A percentile compares a stretch with the other conserved stretches of the same genome.
Evolutionary conservation across 1,140 invertebrate genomes (phyloP).

Genomic region (Ephestia elutella): DNA sequence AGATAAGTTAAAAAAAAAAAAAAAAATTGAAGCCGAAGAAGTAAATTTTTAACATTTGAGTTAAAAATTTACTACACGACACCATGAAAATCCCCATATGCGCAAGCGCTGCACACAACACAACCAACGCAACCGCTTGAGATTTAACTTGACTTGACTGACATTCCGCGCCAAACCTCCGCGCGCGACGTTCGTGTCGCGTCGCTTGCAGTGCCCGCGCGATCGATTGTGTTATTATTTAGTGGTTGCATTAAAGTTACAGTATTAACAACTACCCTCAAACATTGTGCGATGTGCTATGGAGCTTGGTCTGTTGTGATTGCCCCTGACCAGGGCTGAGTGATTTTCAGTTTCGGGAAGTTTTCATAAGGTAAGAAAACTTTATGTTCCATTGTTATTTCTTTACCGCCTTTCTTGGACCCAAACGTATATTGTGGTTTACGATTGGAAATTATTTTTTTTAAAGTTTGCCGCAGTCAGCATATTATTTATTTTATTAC

Average conservation of each 20-base stretch:
- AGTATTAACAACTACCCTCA: conserved; percentile 12
- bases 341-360: conserved; percentile 35
- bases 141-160: background rate
- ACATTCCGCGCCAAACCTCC: conserved; percentile 60
- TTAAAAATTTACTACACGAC: background rate
- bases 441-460: background rate
- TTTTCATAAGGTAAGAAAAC: conserved; percentile 37
- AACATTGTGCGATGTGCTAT: conserved; percentile 59
- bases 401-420: conserved; percentile 4
- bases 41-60: no score
- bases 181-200: conserved; percentile 59
- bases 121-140: conserved; percentile 17
- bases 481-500: no score
- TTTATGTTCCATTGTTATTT: conserved; percentile 31
- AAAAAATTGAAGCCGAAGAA: no score
- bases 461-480: background rate
- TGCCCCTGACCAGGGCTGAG: conserved; percentile 49
- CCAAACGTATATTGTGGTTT: background rate
- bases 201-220: conserved; percentile 49
- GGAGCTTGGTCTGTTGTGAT: conserved; percentile 51
- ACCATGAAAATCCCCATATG: conserved; percentile 3
- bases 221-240: conserved; percentile 38
- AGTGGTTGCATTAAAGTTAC: no score
- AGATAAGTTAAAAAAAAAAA: background rate
- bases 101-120: conserved; percentile 43